Base-by-base conservation (phyloP, 2,113 vertebrate species). In the Antennarius striatus region DNA sequence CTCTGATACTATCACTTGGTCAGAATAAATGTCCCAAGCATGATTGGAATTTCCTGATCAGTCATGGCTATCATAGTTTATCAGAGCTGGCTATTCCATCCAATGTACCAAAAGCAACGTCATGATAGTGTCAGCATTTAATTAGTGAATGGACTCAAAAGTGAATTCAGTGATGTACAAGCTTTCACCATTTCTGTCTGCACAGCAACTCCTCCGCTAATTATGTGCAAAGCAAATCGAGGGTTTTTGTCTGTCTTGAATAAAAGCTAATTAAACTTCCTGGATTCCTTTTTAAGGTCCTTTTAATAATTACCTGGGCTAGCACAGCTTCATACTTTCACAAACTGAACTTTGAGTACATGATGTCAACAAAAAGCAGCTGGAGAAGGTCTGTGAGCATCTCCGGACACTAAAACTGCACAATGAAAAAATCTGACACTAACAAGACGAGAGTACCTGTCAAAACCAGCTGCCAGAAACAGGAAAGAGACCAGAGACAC, bases 221-320 rank as follows among this genome's bases (percentile, higher is more conserved):
- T 62, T 56, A 69, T 43, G 29, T 6, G 8, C 12, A 45, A 3
- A 63, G 13, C 1, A 40, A 61, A 51, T 57, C 22, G 50, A 55
- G 32, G 32, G 22, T 22, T 22, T 36, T 36, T 7, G n/a, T 36
- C 3, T 7, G 32, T 36, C 32, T 36, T 36, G 32, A 36, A 5
- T 36, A 36, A 36, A 36, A 36, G 7, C 49, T 66, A 68, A 79
- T 79, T 60, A 63, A 28, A 70, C 16, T 48, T 54, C 14, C 46
- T 10, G 4, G 2, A 57, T 47, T 6, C 3, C 8, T 53, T 59
- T 14, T 51, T 36, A 5, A 36, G 32, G 32, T 3, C 32, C 5
- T 36, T 36, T 32, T 13, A 36, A 52, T 30, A 39, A 70, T 30
- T 45, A 50, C 16, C 50, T 59, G 49, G 2, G 5, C 32, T 36